Evolutionary conservation across 30 jellyfish, hydroid and myxozoan genomes (phyloP).

Genomic region (Hydractinia symbiolongicarpus): DNA sequence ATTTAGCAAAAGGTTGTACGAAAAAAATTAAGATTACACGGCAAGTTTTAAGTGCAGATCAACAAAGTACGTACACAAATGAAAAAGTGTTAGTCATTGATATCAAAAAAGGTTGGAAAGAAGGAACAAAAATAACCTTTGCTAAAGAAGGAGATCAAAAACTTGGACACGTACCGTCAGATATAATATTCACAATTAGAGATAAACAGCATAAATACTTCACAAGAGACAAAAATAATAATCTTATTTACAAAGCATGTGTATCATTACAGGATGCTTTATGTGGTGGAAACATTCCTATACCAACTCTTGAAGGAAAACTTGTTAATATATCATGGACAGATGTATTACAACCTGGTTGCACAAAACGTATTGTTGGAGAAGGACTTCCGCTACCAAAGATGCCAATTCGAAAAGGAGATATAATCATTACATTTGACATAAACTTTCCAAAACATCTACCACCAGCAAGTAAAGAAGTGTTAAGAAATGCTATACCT

Average conservation of each 20-base stretch:
- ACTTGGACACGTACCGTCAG: conserved; percentile 78
- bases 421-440: conserved; percentile 10
- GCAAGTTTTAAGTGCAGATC: conserved; percentile 49
- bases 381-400: conserved; percentile 82
- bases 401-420: conserved; percentile 33
- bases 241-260: conserved; percentile 38
- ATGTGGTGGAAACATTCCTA: conserved; percentile 55
- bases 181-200: conserved; percentile 46
- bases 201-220: conserved; percentile 52
- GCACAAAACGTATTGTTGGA: conserved; percentile 36
- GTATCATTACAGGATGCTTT: conserved; percentile 73
- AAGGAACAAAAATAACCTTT: conserved; percentile 82
- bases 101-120: conserved; percentile 91
- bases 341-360: conserved; percentile 57
- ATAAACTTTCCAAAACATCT: conserved; percentile 13
- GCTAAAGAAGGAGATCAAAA: conserved; percentile 71
- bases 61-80: conserved; percentile 24
- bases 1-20: conserved; percentile 53
- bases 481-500: conserved; percentile 10
- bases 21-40: conserved; percentile 61
- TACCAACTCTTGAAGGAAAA: conserved; percentile 49
- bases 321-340: conserved; percentile 6
- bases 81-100: conserved; percentile 56
- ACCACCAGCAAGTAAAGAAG: conserved; percentile 8
- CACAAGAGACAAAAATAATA: conserved; percentile 60